Evolutionary conservation across 2,113 vertebrate species (phyloP).

Genomic region (Poeciliopsis prolifica): DNA sequence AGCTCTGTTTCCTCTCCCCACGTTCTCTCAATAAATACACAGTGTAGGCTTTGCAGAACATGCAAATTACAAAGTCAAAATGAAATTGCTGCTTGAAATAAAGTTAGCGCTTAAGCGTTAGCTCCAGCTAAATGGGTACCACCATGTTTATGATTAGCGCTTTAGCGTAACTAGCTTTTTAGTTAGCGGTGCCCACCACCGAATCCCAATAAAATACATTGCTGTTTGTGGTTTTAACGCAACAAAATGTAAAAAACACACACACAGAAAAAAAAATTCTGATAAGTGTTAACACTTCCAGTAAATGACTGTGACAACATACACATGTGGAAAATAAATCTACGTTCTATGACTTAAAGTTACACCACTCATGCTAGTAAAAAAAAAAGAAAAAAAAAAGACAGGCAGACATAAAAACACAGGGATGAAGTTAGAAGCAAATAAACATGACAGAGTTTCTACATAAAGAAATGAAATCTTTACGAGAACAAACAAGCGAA

Average conservation of each 20-base stretch:
- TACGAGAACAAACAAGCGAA: neutral
- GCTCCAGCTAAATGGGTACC: too few species aligned
- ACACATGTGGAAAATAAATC: constrained; percentile 6
- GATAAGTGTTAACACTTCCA: neutral
- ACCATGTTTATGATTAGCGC: too few species aligned
- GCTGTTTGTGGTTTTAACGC: neutral
- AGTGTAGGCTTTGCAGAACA: too few species aligned
- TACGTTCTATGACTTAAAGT: neutral
- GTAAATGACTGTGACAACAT: neutral
- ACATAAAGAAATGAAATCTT: constrained; percentile 1
- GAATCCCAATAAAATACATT: neutral
- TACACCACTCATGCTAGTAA: constrained; percentile 29
- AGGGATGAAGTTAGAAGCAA: neutral
- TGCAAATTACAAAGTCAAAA: too few species aligned
- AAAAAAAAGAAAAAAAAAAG: neutral
- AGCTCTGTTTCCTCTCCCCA: too few species aligned
- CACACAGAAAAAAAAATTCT: neutral
- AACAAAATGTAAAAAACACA: neutral
- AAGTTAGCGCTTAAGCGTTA: too few species aligned
- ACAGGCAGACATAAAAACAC: constrained; percentile 12
- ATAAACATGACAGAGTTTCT: constrained; percentile 12
- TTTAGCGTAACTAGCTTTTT: too few species aligned
- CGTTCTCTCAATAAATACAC: too few species aligned
- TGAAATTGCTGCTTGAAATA: too few species aligned
- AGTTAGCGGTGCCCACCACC: too few species aligned